phyloP scores from a whole-genome alignment of 2,113 vertebrate species.

The Lepus europaeus region DNA sequence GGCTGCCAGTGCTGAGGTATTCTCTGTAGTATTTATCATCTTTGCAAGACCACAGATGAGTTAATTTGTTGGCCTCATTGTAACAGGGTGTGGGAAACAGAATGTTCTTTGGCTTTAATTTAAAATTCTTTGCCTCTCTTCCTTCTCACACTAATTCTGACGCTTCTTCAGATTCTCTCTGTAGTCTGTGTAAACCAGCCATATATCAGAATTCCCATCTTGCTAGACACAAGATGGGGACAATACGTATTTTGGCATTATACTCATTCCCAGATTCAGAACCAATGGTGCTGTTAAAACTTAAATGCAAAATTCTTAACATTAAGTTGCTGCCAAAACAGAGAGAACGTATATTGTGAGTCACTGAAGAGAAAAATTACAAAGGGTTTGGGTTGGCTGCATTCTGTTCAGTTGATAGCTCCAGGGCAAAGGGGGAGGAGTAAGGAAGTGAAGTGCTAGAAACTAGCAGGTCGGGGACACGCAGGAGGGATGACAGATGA shows the following conservation, averaged over 20 bases:
- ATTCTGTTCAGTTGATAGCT: neutral
- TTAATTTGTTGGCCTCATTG: neutral
- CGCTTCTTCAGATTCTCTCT: neutral
- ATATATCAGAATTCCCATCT: constrained; percentile 58
- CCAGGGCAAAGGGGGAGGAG: neutral
- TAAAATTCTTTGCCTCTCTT: constrained; percentile 1
- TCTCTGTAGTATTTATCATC: constrained; percentile 13
- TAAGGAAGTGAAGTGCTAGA: neutral
- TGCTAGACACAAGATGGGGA: constrained; percentile 41
- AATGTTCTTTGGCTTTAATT: constrained; percentile 21
- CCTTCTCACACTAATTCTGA: constrained; percentile 32
- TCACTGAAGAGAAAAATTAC: constrained; percentile 78
- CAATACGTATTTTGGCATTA: constrained; percentile 45
- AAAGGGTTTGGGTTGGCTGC: constrained; percentile 60
- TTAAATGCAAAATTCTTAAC: constrained; percentile 67
- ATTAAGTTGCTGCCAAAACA: constrained; percentile 65
- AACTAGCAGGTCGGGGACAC: neutral
- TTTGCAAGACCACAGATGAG: neutral
- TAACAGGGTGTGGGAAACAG: neutral
- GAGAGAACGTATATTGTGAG: constrained; percentile 58
- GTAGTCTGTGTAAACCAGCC: constrained; percentile 17
- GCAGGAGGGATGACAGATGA: neutral
- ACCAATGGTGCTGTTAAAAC: constrained; percentile 57
- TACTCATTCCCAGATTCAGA: constrained; percentile 23
- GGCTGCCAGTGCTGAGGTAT: neutral